A percentile compares a stretch with the other conserved stretches of the same genome.
These are phyloP conservation scores for Scaptomyza hsui DNA, from an alignment of 1,140 invertebrate species.

Conservation along the genomic window DNA sequence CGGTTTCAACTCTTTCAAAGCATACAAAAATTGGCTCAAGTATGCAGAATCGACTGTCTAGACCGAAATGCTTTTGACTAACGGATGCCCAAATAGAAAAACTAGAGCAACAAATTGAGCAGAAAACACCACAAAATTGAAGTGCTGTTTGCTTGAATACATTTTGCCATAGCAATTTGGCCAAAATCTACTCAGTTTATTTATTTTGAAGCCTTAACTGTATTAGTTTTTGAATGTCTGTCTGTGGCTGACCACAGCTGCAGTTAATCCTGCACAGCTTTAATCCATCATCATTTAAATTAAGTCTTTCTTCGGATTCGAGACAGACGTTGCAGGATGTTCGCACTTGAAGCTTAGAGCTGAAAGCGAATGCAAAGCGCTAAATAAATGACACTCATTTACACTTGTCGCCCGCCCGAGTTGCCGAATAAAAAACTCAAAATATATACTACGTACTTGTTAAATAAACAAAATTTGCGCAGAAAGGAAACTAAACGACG, in stretches of 20 bases:
- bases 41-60: too few relatives aligned
- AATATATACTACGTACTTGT: conserved; percentile 29
- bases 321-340: conserved; percentile 31
- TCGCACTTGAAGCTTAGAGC: conserved; percentile 16
- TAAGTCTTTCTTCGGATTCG: conserved; percentile 5
- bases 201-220: conserved; percentile 38
- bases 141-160: conserved; percentile 15
- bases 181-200: conserved; percentile 38
- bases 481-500: conserved; percentile 58
- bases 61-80: too few relatives aligned
- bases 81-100: too few relatives aligned
- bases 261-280: conserved; percentile 27
- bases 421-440: conserved; percentile 6
- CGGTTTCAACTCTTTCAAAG: too few relatives aligned
- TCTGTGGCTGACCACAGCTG: conserved; percentile 18
- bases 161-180: conserved; percentile 47
- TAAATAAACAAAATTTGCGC: conserved; percentile 60
- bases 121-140: conserved; percentile 34
- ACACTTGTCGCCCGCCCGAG: conserved; percentile 60
- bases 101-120: conserved; percentile 48
- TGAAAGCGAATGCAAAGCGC: conserved; percentile 37
- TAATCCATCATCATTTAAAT: conserved; percentile 44
- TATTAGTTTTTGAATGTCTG: not conserved
- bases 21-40: too few relatives aligned
- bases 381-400: conserved; percentile 74